Conservation (phyloP, 2,113 vertebrate genomes). For the Mustela lutreola region DNA sequence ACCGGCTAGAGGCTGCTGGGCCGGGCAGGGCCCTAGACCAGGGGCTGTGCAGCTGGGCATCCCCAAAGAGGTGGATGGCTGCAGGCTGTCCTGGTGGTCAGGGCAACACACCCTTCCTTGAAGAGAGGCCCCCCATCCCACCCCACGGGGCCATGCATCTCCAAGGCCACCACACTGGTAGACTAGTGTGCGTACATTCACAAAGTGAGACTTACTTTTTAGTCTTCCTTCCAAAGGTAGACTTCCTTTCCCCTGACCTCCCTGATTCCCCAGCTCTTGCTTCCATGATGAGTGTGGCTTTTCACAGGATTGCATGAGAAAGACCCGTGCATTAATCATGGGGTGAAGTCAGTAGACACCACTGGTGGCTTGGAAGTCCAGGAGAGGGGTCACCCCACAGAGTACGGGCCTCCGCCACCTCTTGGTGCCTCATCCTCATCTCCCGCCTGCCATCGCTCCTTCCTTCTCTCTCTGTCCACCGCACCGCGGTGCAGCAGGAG, state of each 20-base stretch:
- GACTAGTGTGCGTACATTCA: not conserved
- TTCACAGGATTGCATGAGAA: not conserved
- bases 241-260: not conserved
- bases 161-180: not conserved
- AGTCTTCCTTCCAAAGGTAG: not conserved
- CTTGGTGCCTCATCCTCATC: accelerated
- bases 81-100: no score
- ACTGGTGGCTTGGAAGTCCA: not conserved
- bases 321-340: accelerated
- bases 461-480: not conserved
- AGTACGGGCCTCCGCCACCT: accelerated
- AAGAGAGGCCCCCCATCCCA: not conserved
- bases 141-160: not conserved
- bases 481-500: accelerated
- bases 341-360: not conserved
- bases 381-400: not conserved
- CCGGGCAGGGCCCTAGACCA: not conserved
- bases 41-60: not conserved
- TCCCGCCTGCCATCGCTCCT: accelerated
- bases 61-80: not conserved
- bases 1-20: no score
- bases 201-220: not conserved
- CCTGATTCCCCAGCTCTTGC: not conserved
- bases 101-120: not conserved
- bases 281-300: not conserved